Base-by-base conservation (phyloP, 2,797 vertebrate genomes). In the Gallirallus australis region DNA sequence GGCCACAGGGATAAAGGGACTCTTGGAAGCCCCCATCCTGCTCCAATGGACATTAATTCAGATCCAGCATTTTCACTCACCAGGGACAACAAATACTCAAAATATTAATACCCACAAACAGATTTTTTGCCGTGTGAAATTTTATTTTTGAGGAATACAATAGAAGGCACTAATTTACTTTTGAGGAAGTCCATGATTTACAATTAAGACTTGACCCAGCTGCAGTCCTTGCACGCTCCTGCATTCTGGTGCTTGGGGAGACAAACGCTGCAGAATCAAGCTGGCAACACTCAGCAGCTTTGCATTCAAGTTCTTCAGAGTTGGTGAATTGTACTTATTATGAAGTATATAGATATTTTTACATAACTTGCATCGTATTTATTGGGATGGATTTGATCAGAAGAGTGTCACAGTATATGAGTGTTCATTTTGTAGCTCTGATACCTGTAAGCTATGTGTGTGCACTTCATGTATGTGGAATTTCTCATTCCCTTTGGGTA, bases 191-290 rank as follows among this genome's bases (percentile, higher is more conserved):
- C 31, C 7, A 7, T 31, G 4, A 20, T 75, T 72, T 31, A 20
- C 24, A 66, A 1, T 37, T 52, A 50, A 16, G 48, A 30, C n/a
- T 69, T 75, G 10, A 57, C 57, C 33, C 25, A 63, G 63, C 63
- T 63, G 39, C 66, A 65, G 1, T 81, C 59, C 31, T 86, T 83
- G 31, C 50, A 31, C 0, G 0, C 20, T 28, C 42, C 21, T 7
- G 19, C 30, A 65, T n/a, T 0, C 30, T 60, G n/a, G 33, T 83
- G 24, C 42, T 5, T 25, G 33, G 10, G 27, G 35, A 27, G 12
- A 27, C 25, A 28, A 28, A 47, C 40, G 19, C 20, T 52, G 66
- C 23, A 31, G 25, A 50, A 20, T 35, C 2, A 1, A 31, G 37
- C 12, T 7, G 12, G 35, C 53, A 66, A 12, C 14, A 7, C 33